Evolutionary conservation across 1,140 invertebrate genomes (phyloP).

Genomic region (Coboldia fuscipes): DNA sequence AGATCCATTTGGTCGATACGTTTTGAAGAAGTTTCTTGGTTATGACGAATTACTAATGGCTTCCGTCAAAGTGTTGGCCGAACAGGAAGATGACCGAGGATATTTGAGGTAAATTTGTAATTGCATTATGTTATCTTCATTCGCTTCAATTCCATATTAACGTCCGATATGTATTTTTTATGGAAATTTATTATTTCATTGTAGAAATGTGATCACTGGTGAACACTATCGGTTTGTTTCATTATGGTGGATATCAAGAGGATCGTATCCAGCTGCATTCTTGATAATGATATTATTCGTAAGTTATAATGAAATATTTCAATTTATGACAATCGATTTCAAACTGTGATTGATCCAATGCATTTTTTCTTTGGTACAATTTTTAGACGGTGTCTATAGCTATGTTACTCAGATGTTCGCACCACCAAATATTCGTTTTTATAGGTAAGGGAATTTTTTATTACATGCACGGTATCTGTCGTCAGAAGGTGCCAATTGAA

Average conservation of each 20-base stretch:
- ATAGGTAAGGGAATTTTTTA: constrained; percentile 82
- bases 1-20: constrained; percentile 69
- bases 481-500: too few species aligned
- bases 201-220: constrained; percentile 90
- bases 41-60: constrained; percentile 95
- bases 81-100: constrained; percentile 92
- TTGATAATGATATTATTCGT: constrained; percentile 98
- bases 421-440: constrained; percentile 97
- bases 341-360: neutral
- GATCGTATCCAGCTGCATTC: constrained; percentile 80
- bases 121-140: too few species aligned
- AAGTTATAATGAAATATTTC: constrained; percentile 31
- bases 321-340: neutral
- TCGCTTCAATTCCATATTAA: neutral
- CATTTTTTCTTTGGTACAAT: constrained; percentile 7
- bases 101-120: constrained; percentile 61
- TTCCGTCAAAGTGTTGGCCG: constrained; percentile 83
- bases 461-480: too few species aligned
- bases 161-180: too few species aligned
- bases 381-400: constrained; percentile 95
- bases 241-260: constrained; percentile 89
- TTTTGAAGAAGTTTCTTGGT: constrained; percentile 82
- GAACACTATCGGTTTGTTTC: constrained; percentile 97
- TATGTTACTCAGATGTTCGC: constrained; percentile 92
- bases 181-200: constrained; percentile 13